phyloP scores from a whole-genome alignment of 2,113 vertebrate species.

The Mandrillus leucophaeus region DNA sequence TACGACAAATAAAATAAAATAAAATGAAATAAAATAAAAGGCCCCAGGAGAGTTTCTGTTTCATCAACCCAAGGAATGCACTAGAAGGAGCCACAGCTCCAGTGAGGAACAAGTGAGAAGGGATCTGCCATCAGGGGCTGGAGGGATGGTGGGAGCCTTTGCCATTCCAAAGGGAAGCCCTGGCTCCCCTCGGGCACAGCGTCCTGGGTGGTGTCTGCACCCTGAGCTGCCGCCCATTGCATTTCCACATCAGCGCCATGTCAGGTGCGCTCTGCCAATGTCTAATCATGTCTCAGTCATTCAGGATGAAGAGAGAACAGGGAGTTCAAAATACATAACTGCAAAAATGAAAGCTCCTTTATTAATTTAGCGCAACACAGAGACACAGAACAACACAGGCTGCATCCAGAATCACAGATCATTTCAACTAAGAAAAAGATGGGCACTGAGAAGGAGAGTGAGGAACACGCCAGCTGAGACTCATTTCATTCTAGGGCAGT shows the following conservation, averaged over 20 bases:
- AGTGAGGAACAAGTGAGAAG: not conserved
- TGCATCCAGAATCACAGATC: not conserved
- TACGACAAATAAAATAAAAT: not conserved
- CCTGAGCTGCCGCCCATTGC: accelerated
- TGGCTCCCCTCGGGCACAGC: not conserved
- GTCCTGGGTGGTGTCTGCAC: accelerated
- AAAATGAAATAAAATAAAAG: not conserved
- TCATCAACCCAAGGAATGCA: not conserved
- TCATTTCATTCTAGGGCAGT: accelerated
- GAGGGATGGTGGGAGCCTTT: not conserved
- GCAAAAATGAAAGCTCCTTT: not conserved
- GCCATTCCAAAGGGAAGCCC: not conserved
- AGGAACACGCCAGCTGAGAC: not conserved
- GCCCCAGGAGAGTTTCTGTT: not conserved
- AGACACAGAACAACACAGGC: not conserved
- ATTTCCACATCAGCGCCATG: not conserved
- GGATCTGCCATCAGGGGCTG: not conserved
- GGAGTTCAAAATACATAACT: not conserved
- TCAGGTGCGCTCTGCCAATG: not conserved
- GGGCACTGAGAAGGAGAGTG: accelerated
- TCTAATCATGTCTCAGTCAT: not conserved
- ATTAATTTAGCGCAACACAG: not conserved
- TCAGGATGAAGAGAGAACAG: not conserved
- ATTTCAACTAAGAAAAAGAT: not conserved
- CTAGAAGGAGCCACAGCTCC: not conserved